These are phyloP conservation scores for Philantomba maxwellii DNA, from an alignment of 2,113 vertebrate genomes.

Conservation along the genomic window DNA sequence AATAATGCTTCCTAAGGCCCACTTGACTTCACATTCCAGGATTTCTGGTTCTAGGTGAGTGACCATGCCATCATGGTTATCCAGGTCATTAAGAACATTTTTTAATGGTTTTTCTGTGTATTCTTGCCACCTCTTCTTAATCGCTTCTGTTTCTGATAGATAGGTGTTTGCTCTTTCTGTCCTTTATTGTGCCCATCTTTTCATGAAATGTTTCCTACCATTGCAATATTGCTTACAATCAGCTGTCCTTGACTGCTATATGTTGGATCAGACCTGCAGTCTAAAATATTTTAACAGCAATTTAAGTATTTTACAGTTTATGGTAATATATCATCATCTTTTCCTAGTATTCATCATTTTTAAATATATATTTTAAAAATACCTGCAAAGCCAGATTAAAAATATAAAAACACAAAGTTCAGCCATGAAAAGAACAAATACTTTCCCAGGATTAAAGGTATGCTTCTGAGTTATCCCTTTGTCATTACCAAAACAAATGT, in stretches of 20 bases:
- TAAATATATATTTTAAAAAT: not conserved
- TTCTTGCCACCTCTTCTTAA: not conserved
- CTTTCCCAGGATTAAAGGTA: not conserved
- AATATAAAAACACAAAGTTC: not conserved
- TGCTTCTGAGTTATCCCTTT: not conserved
- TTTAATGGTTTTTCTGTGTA: not conserved
- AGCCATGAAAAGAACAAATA: not conserved
- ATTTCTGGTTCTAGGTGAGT: not conserved
- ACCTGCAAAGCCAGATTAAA: not conserved
- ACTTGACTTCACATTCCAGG: not conserved
- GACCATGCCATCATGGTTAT: not conserved
- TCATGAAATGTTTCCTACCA: not conserved
- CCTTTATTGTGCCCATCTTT: not conserved
- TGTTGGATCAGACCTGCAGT: not conserved
- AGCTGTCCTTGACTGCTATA: not conserved
- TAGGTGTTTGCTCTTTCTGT: not conserved
- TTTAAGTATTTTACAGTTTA: conserved; percentile 28
- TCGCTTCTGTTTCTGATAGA: not conserved
- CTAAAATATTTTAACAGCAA: not conserved
- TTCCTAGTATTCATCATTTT: not conserved
- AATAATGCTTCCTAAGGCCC: not conserved
- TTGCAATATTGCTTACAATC: not conserved
- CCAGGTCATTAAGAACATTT: not conserved
- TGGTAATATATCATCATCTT: not conserved
- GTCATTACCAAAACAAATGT: not conserved